Base-by-base conservation (phyloP, 92 coral and sea anemone genomes). In the Porites evermanni region DNA sequence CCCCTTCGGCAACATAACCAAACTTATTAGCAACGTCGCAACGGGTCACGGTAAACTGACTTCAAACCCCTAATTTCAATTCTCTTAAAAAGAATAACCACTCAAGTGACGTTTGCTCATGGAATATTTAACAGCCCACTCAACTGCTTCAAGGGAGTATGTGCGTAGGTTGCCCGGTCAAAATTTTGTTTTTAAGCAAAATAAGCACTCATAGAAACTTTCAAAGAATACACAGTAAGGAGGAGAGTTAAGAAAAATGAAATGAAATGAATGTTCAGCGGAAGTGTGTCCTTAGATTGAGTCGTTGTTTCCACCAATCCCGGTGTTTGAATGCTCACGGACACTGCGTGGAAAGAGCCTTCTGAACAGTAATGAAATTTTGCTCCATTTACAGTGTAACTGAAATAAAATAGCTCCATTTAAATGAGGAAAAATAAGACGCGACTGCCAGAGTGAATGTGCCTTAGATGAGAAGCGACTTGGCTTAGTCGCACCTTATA, bases 81-180 rank as follows among this genome's bases (percentile, higher is more conserved):
- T 1, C 26, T 63, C 24, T 24, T 67, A 11, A 24, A 38, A 38
- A 38, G 47, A 38, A 38, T 38, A 24, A 12, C 64, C 67, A 17
- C 29, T 67, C 19, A 64, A 12, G 74, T 83, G 87, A 83, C 80
- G 80, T 58, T 81, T 13, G 12, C 72, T 19, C 12, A 70, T 50
- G 29, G 80, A 83, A 74, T 74, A 83, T 73, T 56, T 83, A 14
- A 50, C 51, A 24, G 61, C 80, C 80, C 87, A 83, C 87, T 74
- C 87, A 65, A 61, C 64, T 83, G 87, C 80, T 79, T 82, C 87
- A 83, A 19, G 80, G 26, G 51, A 20, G 18, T 19, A 14, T 52
- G 51, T 58, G 24, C 78, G 78, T 29, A 58, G 29, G 47, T 54
- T 50, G 19, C 44, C 44, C n/a, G 32, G 17, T 17, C 53, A 10